Percentiles rank a stretch among this genome's conserved stretches.
Conservation (phyloP, 2,113 vertebrate genomes). For the Hippocampus abdominalis region DNA sequence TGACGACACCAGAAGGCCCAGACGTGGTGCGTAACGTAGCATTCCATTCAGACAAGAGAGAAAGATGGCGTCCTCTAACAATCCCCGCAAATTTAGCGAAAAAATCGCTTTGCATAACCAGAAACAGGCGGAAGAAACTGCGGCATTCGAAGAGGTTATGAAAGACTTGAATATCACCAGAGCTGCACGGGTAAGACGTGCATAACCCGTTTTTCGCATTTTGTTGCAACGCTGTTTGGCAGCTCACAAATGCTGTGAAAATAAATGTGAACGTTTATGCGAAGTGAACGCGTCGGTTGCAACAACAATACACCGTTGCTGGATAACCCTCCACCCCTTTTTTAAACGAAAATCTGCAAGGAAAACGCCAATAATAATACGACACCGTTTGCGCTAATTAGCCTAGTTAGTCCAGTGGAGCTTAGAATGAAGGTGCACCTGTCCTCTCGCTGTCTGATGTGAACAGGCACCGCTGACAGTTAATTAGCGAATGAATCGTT, state of each 20-base stretch:
- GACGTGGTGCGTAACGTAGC: constrained; percentile 71
- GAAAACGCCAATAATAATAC: background rate
- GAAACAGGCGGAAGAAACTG: constrained; percentile 94
- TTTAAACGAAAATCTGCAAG: background rate
- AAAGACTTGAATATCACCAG: constrained; percentile 92
- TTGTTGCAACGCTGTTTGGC: constrained; percentile 42
- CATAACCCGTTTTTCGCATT: constrained; percentile 13
- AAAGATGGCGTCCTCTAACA: constrained; percentile 97
- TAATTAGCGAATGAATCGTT: constrained; percentile 11
- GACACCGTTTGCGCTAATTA: constrained; percentile 1
- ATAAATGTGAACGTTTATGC: constrained; percentile 17
- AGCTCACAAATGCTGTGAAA: constrained; percentile 50
- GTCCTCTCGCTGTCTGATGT: constrained; percentile 17
- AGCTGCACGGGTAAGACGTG: constrained; percentile 84
- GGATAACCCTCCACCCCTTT: background rate
- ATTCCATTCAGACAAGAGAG: constrained; percentile 80
- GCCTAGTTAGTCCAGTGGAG: constrained; percentile 17
- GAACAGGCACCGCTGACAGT: constrained; percentile 18
- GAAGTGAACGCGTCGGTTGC: constrained; percentile 24
- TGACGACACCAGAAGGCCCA: constrained; percentile 62
- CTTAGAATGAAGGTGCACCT: constrained; percentile 50
- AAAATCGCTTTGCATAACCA: constrained; percentile 95
- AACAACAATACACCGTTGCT: background rate
- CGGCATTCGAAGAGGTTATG: constrained; percentile 94
- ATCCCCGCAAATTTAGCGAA: constrained; percentile 98